Evolutionary conservation across 1,140 invertebrate genomes (phyloP).

Genomic region (Arctopsyche grandis): DNA sequence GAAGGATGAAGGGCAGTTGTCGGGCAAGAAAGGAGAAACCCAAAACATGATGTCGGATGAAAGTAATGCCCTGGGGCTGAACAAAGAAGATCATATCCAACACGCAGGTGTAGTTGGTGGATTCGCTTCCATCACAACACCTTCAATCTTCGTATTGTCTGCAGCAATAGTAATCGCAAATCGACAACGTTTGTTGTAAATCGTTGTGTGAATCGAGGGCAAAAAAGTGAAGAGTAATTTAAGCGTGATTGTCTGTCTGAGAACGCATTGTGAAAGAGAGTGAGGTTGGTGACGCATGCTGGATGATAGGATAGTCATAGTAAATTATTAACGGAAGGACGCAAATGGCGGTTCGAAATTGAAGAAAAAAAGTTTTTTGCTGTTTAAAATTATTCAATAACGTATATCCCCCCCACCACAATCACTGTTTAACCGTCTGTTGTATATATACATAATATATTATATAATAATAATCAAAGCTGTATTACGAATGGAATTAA

Average conservation of each 20-base stretch:
- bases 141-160: constrained; percentile 44
- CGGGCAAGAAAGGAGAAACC: constrained; percentile 58
- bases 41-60: constrained; percentile 61
- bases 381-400: constrained; percentile 31
- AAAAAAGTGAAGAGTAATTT: background rate
- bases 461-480: background rate
- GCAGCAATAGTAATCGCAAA: constrained; percentile 47
- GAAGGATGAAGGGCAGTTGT: constrained; percentile 54
- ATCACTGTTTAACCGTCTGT: constrained; percentile 17
- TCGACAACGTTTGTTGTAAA: constrained; percentile 48
- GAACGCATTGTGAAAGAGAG: background rate
- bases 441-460: constrained; percentile 10
- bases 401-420: background rate
- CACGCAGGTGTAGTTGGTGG: constrained; percentile 59
- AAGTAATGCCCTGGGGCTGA: constrained; percentile 58
- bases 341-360: constrained; percentile 4
- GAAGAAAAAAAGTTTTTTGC: background rate
- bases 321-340: constrained; percentile 22
- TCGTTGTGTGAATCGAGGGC: constrained; percentile 12
- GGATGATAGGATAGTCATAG: background rate
- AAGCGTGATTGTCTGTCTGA: constrained; percentile 34
- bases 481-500: background rate
- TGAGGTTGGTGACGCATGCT: constrained; percentile 9
- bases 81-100: constrained; percentile 60
- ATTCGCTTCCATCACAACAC: constrained; percentile 57